These are phyloP conservation scores for Drosophila niveifrons DNA, from an alignment of 2,888 invertebrate genomes.

Conservation along the genomic window DNA sequence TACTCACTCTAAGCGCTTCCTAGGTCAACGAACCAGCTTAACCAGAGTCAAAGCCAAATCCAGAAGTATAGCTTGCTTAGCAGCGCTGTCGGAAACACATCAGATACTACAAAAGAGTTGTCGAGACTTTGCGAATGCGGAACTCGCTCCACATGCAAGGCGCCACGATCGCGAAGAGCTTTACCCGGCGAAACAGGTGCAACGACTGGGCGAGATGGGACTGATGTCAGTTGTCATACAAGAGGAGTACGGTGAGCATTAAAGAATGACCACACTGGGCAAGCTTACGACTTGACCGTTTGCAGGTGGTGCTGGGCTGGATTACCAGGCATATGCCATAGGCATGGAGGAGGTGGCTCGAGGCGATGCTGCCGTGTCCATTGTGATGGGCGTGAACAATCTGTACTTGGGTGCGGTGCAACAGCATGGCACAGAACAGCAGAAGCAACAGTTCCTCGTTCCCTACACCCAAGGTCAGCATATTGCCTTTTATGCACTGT, in stretches of 20 bases:
- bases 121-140: constrained; percentile 95
- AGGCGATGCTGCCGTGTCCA: constrained; percentile 95
- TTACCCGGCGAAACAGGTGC: constrained; percentile 93
- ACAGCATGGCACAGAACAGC: constrained; percentile 91
- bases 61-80: constrained; percentile 89
- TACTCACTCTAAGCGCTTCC: neutral
- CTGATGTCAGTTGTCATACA: constrained; percentile 93
- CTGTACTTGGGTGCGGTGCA: constrained; percentile 93
- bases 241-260: constrained; percentile 88
- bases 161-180: constrained; percentile 92
- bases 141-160: constrained; percentile 93
- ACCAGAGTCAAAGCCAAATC: constrained; percentile 84
- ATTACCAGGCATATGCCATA: constrained; percentile 95
- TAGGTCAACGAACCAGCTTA: constrained; percentile 60
- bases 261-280: neutral
- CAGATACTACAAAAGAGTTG: constrained; percentile 95
- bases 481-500: constrained; percentile 97
- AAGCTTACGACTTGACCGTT: neutral
- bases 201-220: constrained; percentile 96
- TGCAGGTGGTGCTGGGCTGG: constrained; percentile 92
- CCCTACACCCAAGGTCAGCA: constrained; percentile 90
- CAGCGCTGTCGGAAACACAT: constrained; percentile 93
- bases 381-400: constrained; percentile 97
- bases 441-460: constrained; percentile 91
- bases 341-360: constrained; percentile 96